Conservation (phyloP, 2,888 invertebrate species). For the Pseudeuparius sepicola region DNA sequence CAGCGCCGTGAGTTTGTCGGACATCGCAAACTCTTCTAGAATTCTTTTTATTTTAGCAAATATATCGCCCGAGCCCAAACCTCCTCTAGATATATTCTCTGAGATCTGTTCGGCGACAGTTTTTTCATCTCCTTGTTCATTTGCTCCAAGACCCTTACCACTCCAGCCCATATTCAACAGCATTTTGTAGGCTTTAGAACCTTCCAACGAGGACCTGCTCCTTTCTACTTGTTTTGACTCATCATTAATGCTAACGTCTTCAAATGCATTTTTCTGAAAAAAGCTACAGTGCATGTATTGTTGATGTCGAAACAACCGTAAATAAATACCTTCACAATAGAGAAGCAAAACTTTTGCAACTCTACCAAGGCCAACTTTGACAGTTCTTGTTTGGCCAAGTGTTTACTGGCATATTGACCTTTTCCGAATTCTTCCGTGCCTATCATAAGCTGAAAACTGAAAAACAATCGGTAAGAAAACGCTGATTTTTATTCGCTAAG, state of each 20-base stretch:
- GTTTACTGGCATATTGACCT: constrained; percentile 17
- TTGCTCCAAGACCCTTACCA: constrained; percentile 28
- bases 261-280: constrained; percentile 23
- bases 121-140: constrained; percentile 28
- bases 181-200: constrained; percentile 28
- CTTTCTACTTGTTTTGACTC: constrained; percentile 12
- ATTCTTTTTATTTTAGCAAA: constrained; percentile 27
- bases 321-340: constrained; percentile 22
- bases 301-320: no score
- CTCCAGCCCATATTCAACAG: constrained; percentile 32
- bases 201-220: constrained; percentile 18
- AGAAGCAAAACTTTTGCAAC: constrained; percentile 27
- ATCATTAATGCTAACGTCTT: constrained; percentile 25
- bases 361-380: constrained; percentile 25
- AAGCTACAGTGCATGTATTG: no score
- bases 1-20: constrained; percentile 25
- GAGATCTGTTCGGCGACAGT: constrained; percentile 26
- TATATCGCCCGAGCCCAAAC: constrained; percentile 23
- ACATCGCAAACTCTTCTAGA: constrained; percentile 26
- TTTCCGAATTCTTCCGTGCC: constrained; percentile 18
- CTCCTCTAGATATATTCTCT: constrained; percentile 27
- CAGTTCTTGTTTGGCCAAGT: constrained; percentile 24
- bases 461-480: no score
- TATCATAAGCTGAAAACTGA: no score
- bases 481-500: no score